Evolutionary conservation across 2,797 vertebrate genomes (phyloP), one percentile per base, ranked within the genome.

Genomic region (Moxostoma hubbsi): DNA sequence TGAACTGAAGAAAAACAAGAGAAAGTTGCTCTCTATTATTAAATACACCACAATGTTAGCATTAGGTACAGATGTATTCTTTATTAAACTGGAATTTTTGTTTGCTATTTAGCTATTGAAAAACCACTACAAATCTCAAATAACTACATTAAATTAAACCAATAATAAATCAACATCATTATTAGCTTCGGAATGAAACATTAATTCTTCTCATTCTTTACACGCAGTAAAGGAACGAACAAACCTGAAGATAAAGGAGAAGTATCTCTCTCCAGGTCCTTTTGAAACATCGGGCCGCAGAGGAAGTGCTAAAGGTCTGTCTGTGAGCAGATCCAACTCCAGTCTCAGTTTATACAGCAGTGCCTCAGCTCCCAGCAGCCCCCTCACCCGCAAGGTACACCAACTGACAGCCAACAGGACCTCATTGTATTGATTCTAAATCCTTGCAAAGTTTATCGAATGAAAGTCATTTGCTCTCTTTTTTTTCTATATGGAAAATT

Each of bases 301-400:
- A 2, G 90, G 93, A 70, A 90, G 87, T 0, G 85, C 93, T 10
- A 95, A 95, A 66, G 92, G 86, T 59, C 81, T 94, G 84, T 91
- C 94, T 5, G 94, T 93, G 62, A 95, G 93, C 91, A 88, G 95
- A 82, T 96, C 96, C 64, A 94, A 91, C 89, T 96, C 95, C 50
- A 95, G 91, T 89, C 92, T 94, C 84, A 95, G 94, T 88, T 94
- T 96, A 70, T 97, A 95, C 92, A 97, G 95, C 94, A 96, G 95
- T 7, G 93, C 94, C 75, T 98, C 96, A 0, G 93, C 94, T 16
- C 94, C 95, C 87, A 94, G 90, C 90, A 95, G 95, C 89, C 95
- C 94, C 16, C 90, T 93, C 89, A 92, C 93, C 61, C 90, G 89
- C 84, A 96, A 96, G 95, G 95, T 92, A 88, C 64, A 47, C 43